Conservation (phyloP, 1,140 invertebrate genomes). For the Brachionus sp. region DNA sequence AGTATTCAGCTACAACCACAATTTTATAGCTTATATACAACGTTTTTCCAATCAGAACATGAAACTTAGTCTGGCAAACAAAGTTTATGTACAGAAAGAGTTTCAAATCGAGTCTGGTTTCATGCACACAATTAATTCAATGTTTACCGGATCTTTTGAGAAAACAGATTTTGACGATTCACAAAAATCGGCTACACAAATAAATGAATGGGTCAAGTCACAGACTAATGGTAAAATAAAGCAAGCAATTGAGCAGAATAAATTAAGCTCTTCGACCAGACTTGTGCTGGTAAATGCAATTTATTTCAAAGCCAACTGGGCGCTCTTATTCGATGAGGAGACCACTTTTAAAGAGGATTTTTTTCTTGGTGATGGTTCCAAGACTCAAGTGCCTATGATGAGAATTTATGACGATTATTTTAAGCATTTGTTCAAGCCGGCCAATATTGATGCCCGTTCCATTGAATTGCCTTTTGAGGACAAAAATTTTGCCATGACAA, state of each 20-base stretch:
- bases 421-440: conserved; percentile 67
- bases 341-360: conserved; percentile 61
- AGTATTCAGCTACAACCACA: neutral
- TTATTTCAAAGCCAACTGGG: conserved; percentile 75
- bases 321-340: conserved; percentile 65
- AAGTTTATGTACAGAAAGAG: neutral
- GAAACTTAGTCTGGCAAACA: neutral
- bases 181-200: conserved; percentile 52
- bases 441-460: conserved; percentile 67
- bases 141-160: neutral
- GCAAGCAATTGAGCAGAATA: conserved; percentile 65
- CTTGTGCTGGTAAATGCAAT: conserved; percentile 72
- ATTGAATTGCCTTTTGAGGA: conserved; percentile 71
- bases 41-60: neutral
- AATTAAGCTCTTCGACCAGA: conserved; percentile 61
- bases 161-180: conserved; percentile 47
- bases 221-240: conserved; percentile 65
- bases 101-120: neutral
- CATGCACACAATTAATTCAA: neutral
- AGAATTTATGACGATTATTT: conserved; percentile 68
- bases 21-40: neutral
- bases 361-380: conserved; percentile 23
- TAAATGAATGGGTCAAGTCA: conserved; percentile 71
- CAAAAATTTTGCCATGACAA: conserved; percentile 65
- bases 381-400: conserved; percentile 57